Evolutionary conservation across 2,888 invertebrate species (phyloP).

Genomic region (Heliconius sara): DNA sequence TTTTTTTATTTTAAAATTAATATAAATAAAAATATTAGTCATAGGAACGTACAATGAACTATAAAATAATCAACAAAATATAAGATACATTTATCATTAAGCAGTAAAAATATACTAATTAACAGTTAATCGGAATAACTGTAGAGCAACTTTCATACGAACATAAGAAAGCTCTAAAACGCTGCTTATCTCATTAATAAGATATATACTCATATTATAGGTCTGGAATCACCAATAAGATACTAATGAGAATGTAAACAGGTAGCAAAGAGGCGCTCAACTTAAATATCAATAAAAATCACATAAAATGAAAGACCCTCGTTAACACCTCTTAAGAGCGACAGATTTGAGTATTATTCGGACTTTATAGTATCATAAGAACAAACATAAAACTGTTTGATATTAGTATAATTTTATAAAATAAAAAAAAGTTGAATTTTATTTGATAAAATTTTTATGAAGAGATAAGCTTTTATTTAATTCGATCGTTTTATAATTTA

Average conservation of each 20-base stretch:
- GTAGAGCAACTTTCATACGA: conserved; percentile 52
- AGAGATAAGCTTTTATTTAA: not conserved
- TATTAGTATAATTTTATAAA: not conserved
- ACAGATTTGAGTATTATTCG: conserved; percentile 73
- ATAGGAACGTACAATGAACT: not conserved
- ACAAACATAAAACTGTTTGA: conserved; percentile 14
- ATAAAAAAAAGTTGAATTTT: conserved; percentile 1
- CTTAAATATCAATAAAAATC: conserved; percentile 78
- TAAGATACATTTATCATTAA: conserved; percentile 17
- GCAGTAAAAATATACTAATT: conserved; percentile 53
- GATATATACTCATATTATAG: conserved; percentile 24
- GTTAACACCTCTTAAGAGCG: conserved; percentile 78
- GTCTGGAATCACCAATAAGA: conserved; percentile 57
- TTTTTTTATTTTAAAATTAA: not conserved
- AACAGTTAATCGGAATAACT: conserved; percentile 54
- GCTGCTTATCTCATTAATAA: conserved; percentile 58
- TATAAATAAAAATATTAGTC: not conserved
- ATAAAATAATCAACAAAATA: not conserved
- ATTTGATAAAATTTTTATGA: not conserved
- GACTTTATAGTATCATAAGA: conserved; percentile 61
- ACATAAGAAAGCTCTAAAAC: conserved; percentile 66
- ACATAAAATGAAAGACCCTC: conserved; percentile 80
- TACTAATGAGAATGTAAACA: conserved; percentile 69
- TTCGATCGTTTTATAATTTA: not conserved
- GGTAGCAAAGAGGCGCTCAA: conserved; percentile 60